Base-by-base conservation (phyloP, 2,797 vertebrate genomes). In the Typhlichthys subterraneus region DNA sequence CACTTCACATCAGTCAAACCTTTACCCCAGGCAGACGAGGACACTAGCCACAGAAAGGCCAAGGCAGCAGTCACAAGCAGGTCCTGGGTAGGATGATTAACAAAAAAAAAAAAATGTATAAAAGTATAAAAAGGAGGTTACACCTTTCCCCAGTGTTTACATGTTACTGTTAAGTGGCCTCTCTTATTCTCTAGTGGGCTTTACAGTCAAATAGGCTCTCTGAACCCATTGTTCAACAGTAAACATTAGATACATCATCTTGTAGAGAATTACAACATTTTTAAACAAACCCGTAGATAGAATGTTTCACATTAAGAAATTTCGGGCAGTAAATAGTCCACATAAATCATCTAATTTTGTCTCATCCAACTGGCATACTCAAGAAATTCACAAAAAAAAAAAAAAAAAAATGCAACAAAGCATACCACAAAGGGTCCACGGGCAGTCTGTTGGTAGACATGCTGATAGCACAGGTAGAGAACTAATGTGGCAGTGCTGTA, bases 21-120 rank as follows among this genome's bases (percentile, higher is more conserved):
- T 80, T 97, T 97, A 54, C 93, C 97, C 97, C 97, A 98, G 0
- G 96, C 95, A 0, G 96, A 95, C 14, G 97, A 94, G 0, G 95
- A 94, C 54, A 92, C 91, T 88, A 98, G 79, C 97, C 97, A 99
- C 82, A 99, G 77, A 86, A 99, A 97, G 19, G 96, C 86, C 45
- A 99, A 94, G 72, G 87, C 91, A 0, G 88, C 90, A 1, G 95
- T 98, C 82, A 96, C 47, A 14, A 94, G 78, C 77, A 99, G 94
- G 87, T 99, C 97, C 97, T 98, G 38, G 23, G 45, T 5, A 59
- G 45, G 17, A 53, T 14, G 11, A 66, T 11, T 2, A 23, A 69
- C 10, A 67, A 70, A 49, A 1, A 15, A 0, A 64, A 48, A 29
- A 7, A 12, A 61, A 19, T 51, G 13, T 38, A 50, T 1, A 0